Conservation (phyloP, 2,113 vertebrate genomes). For the Gracilinanus agilis region DNA sequence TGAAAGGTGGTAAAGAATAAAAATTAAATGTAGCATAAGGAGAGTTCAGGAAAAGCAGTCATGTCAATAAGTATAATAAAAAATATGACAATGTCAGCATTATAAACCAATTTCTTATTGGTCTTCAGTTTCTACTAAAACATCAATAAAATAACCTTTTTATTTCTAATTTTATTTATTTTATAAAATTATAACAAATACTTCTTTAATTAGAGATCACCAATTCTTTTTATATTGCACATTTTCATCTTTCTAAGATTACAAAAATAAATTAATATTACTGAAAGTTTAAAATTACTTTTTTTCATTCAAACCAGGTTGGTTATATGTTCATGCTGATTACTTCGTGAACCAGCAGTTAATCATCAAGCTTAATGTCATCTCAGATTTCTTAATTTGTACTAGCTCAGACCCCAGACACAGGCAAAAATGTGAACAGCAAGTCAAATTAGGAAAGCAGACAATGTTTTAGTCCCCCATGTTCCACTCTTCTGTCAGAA, state of each 20-base stretch:
- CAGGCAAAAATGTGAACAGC: constrained; percentile 27
- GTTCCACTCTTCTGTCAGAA: neutral
- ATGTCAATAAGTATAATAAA: neutral
- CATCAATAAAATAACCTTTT: neutral
- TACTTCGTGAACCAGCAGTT: constrained; percentile 56
- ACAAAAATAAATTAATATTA: constrained; percentile 55
- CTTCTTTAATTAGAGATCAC: constrained; percentile 54
- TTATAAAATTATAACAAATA: constrained; percentile 16
- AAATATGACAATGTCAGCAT: rapidly evolving
- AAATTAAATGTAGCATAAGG: neutral
- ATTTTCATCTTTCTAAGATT: constrained; percentile 53
- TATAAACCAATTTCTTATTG: neutral
- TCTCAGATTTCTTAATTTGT: constrained; percentile 67
- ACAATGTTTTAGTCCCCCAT: constrained; percentile 53
- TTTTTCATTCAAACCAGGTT: constrained; percentile 52
- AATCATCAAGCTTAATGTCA: constrained; percentile 66
- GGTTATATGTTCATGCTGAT: constrained; percentile 69
- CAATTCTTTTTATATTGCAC: constrained; percentile 42
- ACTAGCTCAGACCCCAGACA: constrained; percentile 60
- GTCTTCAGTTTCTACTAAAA: neutral
- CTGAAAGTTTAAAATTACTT: constrained; percentile 57
- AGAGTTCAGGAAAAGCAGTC: neutral
- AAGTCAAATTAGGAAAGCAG: constrained; percentile 35
- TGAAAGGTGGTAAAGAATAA: constrained; percentile 11
- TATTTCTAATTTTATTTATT: constrained; percentile 11